Conservation (phyloP, 2,888 invertebrate species). For the Pasiphila rectangulata region DNA sequence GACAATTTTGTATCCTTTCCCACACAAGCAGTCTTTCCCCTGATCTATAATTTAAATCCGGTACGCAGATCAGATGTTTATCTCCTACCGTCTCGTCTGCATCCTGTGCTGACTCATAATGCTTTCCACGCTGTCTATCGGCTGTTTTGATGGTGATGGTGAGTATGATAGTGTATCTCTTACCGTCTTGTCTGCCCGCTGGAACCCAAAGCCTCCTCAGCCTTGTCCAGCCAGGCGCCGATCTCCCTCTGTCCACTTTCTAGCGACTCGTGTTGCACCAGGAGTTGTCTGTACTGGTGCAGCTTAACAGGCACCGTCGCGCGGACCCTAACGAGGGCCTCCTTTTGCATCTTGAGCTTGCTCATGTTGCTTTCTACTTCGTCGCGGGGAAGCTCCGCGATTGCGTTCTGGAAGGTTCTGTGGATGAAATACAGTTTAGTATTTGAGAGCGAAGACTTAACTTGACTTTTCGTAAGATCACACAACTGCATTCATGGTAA, state of each 20-base stretch:
- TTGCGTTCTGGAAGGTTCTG: constrained; percentile 92
- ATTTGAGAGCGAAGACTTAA: no score
- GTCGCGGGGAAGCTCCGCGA: constrained; percentile 93
- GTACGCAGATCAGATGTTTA: no score
- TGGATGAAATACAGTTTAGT: background rate
- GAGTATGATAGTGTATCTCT: no score
- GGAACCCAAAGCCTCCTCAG: constrained; percentile 85
- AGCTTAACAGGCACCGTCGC: constrained; percentile 91
- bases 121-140: no score
- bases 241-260: constrained; percentile 94
- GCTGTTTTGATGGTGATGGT: no score
- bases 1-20: no score
- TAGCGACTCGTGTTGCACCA: constrained; percentile 94
- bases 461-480: no score
- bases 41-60: no score
- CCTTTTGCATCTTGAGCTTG: constrained; percentile 92
- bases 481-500: no score
- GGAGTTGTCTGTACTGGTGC: constrained; percentile 89
- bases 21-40: no score
- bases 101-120: no score
- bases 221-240: constrained; percentile 91
- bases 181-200: constrained; percentile 64
- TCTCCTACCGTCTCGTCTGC: no score
- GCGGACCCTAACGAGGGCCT: constrained; percentile 90
- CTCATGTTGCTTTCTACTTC: constrained; percentile 95